phyloP scores from a whole-genome alignment of 2,113 vertebrate species.

The Phrynosoma platyrhinos region DNA sequence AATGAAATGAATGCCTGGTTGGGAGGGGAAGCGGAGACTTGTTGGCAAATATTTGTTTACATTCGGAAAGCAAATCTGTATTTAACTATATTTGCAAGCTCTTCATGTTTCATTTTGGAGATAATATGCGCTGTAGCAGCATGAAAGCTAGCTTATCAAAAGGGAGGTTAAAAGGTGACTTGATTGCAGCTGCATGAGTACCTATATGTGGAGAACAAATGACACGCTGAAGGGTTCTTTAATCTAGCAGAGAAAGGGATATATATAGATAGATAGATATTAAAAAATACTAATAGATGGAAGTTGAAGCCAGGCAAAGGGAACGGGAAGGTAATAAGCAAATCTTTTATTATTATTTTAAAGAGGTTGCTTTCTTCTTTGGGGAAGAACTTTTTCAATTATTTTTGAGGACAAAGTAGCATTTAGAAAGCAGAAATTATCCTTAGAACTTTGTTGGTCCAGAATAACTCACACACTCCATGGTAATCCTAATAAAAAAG shows the following conservation, averaged over 20 bases:
- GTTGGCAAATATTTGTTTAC: constrained; percentile 40
- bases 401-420: not conserved
- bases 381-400: not conserved
- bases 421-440: not conserved
- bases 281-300: not conserved
- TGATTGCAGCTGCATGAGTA: constrained; percentile 9
- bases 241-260: not conserved
- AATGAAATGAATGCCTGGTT: not conserved
- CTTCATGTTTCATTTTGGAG: constrained; percentile 21
- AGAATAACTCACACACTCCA: too few species aligned
- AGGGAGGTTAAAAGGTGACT: constrained; percentile 11
- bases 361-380: not conserved
- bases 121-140: not conserved
- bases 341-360: not conserved
- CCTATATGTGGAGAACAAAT: not conserved
- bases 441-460: not conserved
- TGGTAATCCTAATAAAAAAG: too few species aligned
- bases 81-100: constrained; percentile 25
- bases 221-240: not conserved
- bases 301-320: not conserved
- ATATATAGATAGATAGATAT: not conserved
- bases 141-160: constrained; percentile 30
- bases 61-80: constrained; percentile 39
- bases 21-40: not conserved
- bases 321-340: not conserved